phyloP scores from a whole-genome alignment of 2,113 vertebrate genomes.

The Copsychus sechellarum region DNA sequence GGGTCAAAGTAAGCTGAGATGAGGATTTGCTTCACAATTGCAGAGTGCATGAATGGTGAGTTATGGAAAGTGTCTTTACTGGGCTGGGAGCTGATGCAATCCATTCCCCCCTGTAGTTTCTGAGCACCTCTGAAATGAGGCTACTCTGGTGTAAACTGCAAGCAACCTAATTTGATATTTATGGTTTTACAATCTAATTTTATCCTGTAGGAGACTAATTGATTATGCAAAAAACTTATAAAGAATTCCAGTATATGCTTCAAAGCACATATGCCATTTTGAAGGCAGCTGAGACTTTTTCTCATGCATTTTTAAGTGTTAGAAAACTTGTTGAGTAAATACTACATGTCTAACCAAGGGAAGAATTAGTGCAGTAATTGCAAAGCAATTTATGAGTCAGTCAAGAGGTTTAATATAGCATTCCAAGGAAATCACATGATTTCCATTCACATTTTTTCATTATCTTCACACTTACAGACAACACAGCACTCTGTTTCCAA shows the following conservation, averaged over 20 bases:
- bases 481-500: background rate
- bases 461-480: conserved; percentile 1
- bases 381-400: background rate
- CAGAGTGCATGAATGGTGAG: background rate
- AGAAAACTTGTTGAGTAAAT: background rate
- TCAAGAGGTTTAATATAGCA: background rate
- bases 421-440: conserved; percentile 22
- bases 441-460: conserved; percentile 28
- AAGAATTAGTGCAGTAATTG: background rate
- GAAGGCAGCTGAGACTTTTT: background rate
- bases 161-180: background rate
- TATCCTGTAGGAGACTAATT: background rate
- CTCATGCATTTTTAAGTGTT: background rate
- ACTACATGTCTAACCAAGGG: background rate
- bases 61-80: background rate
- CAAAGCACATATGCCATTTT: background rate
- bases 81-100: background rate
- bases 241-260: background rate
- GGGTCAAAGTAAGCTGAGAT: background rate
- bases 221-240: background rate
- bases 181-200: background rate
- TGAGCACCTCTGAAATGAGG: background rate
- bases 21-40: background rate
- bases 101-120: background rate
- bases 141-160: background rate